These are phyloP conservation scores for Morphnarchus princeps DNA, from an alignment of 2,113 vertebrate species.

Conservation along the genomic window DNA sequence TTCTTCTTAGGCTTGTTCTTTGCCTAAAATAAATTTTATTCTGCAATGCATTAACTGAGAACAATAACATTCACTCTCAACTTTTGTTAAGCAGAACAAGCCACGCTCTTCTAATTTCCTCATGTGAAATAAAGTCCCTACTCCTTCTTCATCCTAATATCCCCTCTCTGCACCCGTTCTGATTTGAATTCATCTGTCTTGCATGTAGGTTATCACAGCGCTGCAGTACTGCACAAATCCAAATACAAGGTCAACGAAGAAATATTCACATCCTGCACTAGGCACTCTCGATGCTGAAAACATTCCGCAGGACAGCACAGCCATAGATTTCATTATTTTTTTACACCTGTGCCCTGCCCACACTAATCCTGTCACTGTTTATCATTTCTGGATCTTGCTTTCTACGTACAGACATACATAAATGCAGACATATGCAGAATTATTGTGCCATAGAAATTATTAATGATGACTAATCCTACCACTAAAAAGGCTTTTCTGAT, in stretches of 20 bases:
- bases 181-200: not conserved
- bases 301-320: not conserved
- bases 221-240: not conserved
- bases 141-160: not conserved
- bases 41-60: not conserved
- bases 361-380: not conserved
- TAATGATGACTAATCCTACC: not conserved
- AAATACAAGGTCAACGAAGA: not conserved
- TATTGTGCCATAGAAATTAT: not conserved
- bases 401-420: not conserved
- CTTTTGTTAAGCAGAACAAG: not conserved
- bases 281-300: not conserved
- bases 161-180: not conserved
- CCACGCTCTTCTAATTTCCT: not conserved
- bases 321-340: not conserved
- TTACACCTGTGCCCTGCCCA: not conserved
- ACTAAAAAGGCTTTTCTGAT: not conserved
- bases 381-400: not conserved
- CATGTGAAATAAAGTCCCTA: not conserved
- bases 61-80: not conserved
- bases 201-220: not conserved
- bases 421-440: not conserved
- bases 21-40: not conserved
- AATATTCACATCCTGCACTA: not conserved
- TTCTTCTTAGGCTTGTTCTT: not conserved